Percentiles rank a stretch among this genome's conserved stretches.
phyloP scores from a whole-genome alignment of 2,113 vertebrate genomes.

The Gulo gulo region DNA sequence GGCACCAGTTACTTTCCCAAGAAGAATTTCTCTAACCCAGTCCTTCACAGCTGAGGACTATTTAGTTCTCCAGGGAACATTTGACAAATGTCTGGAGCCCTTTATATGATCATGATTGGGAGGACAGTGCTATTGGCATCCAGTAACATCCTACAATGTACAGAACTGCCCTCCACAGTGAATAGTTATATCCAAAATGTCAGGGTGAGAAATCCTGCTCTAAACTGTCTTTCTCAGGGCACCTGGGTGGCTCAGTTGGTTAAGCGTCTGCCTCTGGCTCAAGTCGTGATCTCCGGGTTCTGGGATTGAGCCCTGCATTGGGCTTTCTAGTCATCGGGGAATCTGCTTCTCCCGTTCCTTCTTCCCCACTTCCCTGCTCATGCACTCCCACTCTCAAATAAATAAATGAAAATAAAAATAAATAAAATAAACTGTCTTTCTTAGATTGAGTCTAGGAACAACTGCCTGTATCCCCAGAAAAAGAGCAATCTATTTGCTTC shows the following conservation, averaged over 20 bases:
- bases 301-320: background rate
- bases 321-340: background rate
- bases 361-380: background rate
- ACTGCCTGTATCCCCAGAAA: background rate
- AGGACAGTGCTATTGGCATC: background rate
- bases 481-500: background rate
- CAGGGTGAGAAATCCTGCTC: fast-evolving
- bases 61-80: background rate
- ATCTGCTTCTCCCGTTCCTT: background rate
- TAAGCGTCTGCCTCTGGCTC: background rate
- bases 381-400: background rate
- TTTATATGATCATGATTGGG: background rate
- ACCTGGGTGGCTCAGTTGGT: background rate
- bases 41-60: background rate
- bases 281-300: background rate
- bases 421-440: background rate
- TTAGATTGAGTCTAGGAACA: too few species aligned
- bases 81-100: background rate
- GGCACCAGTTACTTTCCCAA: background rate
- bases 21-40: background rate
- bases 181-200: background rate
- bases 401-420: background rate
- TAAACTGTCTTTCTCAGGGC: background rate
- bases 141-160: background rate
- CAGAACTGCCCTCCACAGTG: background rate